These are phyloP conservation scores for Melanogrammus aeglefinus DNA, from an alignment of 2,797 vertebrate species.

Conservation along the genomic window DNA sequence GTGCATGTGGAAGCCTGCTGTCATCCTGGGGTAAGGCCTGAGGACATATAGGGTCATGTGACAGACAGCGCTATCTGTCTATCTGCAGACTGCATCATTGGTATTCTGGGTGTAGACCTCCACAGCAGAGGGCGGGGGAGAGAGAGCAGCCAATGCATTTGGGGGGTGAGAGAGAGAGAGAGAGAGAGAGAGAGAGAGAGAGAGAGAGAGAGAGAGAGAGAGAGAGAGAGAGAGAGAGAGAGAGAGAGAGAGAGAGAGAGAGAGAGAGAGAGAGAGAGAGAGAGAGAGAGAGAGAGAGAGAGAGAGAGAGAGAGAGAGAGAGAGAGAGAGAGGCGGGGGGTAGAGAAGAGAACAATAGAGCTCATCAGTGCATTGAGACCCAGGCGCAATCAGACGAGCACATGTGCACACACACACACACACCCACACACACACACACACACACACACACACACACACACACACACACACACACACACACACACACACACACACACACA, in stretches of 20 bases:
- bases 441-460: background rate
- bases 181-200: conserved; percentile 4
- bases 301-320: conserved; percentile 1
- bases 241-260: conserved; percentile 1
- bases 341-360: conserved; percentile 67
- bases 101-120: conserved; percentile 68
- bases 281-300: conserved; percentile 4
- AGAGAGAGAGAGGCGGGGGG: conserved; percentile 12
- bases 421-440: conserved; percentile 15
- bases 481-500: conserved; percentile 20
- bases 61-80: conserved; percentile 62
- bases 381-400: conserved; percentile 54
- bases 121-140: conserved; percentile 28
- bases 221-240: conserved; percentile 11
- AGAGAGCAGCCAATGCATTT: no score
- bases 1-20: conserved; percentile 45
- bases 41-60: conserved; percentile 71
- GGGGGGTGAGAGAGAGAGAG: conserved; percentile 1
- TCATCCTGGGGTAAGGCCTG: conserved; percentile 68
- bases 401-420: conserved; percentile 23
- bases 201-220: background rate
- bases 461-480: conserved; percentile 27
- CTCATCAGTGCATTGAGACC: conserved; percentile 70
- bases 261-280: conserved; percentile 6
- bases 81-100: conserved; percentile 75